phyloP scores from a whole-genome alignment of 2,797 vertebrate species.

The Meriones psammophilus region DNA sequence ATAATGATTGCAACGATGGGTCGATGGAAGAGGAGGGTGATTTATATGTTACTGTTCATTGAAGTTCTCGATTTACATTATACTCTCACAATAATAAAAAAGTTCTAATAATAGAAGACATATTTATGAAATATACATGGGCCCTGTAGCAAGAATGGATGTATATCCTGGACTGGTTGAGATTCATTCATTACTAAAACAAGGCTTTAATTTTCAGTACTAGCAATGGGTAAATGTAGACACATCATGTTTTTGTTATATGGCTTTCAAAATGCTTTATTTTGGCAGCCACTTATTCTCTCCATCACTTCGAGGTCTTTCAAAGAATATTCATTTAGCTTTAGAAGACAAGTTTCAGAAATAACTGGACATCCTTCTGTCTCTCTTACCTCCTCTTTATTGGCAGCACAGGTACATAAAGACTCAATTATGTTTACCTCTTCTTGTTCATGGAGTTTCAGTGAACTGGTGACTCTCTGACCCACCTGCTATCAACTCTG shows the following conservation, averaged over 20 bases:
- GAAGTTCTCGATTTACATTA: conserved; percentile 79
- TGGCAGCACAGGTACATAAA: neutral
- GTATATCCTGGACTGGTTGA: neutral
- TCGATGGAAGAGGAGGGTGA: conserved; percentile 64
- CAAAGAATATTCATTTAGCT: conserved; percentile 2
- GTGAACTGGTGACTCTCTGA: conserved; percentile 54
- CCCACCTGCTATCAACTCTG: conserved; percentile 27
- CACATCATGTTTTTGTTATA: neutral
- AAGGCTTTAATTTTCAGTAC: conserved; percentile 46
- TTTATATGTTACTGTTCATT: conserved; percentile 73
- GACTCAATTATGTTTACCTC: neutral
- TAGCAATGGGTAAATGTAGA: neutral
- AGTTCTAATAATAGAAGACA: conserved; percentile 67
- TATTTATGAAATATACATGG: conserved; percentile 75
- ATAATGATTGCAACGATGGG: conserved; percentile 76
- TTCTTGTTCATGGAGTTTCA: neutral
- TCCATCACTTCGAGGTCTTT: neutral
- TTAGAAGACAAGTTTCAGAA: conserved; percentile 24
- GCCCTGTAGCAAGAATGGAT: conserved; percentile 41
- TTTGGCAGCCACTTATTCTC: neutral
- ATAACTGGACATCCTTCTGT: neutral
- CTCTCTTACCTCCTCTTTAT: neutral
- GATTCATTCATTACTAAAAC: conserved; percentile 15
- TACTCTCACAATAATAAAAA: conserved; percentile 75
- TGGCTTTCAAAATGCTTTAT: neutral